phyloP scores from a whole-genome alignment of 2,888 invertebrate genomes.

The Drosophila pseudotalamancana region DNA sequence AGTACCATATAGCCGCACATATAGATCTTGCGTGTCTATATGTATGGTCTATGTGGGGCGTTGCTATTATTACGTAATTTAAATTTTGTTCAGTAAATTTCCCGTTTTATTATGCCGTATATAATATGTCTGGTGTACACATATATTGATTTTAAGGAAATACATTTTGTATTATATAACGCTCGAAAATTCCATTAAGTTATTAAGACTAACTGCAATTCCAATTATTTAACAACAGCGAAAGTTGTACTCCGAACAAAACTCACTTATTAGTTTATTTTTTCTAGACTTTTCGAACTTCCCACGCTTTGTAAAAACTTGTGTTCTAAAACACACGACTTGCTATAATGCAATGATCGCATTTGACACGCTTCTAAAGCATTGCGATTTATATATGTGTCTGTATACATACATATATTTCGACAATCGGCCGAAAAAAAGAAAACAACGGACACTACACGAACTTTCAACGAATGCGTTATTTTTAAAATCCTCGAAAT shows the following conservation, averaged over 20 bases:
- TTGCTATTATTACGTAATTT: conserved; percentile 75
- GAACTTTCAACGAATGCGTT: conserved; percentile 75
- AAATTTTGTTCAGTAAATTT: conserved; percentile 40
- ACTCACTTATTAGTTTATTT: too few relatives aligned
- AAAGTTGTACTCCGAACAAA: conserved; percentile 1
- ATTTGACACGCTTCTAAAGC: conserved; percentile 64
- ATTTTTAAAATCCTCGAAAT: conserved; percentile 81
- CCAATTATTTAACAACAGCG: background rate
- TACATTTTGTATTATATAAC: conserved; percentile 32
- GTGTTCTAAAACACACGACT: conserved; percentile 82
- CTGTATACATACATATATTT: conserved; percentile 44
- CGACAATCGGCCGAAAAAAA: conserved; percentile 55
- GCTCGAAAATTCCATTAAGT: background rate
- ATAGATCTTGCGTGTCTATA: conserved; percentile 47
- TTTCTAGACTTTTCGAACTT: conserved; percentile 23
- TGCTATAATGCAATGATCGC: conserved; percentile 84
- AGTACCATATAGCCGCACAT: conserved; percentile 53
- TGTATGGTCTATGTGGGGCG: conserved; percentile 64
- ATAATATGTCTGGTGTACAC: background rate
- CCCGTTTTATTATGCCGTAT: conserved; percentile 2
- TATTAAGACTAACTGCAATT: background rate
- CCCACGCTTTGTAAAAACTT: conserved; percentile 37
- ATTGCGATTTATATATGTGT: conserved; percentile 37
- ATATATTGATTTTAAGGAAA: too few relatives aligned
- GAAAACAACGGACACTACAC: conserved; percentile 63